phyloP scores from a whole-genome alignment of 2,888 invertebrate species.

The Hypena proboscidalis region DNA sequence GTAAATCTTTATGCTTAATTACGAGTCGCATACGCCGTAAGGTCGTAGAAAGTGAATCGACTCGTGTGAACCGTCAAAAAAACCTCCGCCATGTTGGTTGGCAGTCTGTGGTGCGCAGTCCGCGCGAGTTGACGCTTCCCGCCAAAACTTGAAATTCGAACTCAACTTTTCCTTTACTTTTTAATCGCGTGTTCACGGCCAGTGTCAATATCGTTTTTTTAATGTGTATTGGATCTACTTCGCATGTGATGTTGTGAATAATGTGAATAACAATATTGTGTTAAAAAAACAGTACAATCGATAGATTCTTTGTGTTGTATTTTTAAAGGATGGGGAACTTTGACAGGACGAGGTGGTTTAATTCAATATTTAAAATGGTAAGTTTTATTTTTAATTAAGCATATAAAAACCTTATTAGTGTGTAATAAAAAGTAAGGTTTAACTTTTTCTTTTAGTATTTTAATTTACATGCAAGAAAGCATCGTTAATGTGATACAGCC shows the following conservation, averaged over 20 bases:
- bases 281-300: conserved; percentile 48
- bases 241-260: conserved; percentile 70
- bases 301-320: conserved; percentile 58
- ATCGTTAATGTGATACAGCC: conserved; percentile 20
- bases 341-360: conserved; percentile 64
- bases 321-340: conserved; percentile 71
- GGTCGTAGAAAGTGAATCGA: conserved; percentile 85
- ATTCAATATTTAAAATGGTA: conserved; percentile 73
- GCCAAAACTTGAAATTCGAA: conserved; percentile 72
- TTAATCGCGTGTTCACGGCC: conserved; percentile 60
- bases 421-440: not conserved
- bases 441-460: conserved; percentile 21
- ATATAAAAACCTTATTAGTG: not conserved
- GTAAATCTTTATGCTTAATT: conserved; percentile 82
- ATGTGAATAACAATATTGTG: conserved; percentile 73
- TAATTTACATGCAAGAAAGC: conserved; percentile 25
- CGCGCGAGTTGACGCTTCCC: conserved; percentile 77
- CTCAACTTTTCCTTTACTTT: conserved; percentile 57
- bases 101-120: conserved; percentile 79
- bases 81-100: conserved; percentile 81
- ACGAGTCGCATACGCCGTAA: conserved; percentile 81
- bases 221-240: conserved; percentile 54
- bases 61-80: conserved; percentile 84
- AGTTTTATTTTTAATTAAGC: conserved; percentile 44
- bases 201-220: conserved; percentile 58